Evolutionary conservation across 2,797 vertebrate genomes (phyloP).

Genomic region (Nyctalus aviator): DNA sequence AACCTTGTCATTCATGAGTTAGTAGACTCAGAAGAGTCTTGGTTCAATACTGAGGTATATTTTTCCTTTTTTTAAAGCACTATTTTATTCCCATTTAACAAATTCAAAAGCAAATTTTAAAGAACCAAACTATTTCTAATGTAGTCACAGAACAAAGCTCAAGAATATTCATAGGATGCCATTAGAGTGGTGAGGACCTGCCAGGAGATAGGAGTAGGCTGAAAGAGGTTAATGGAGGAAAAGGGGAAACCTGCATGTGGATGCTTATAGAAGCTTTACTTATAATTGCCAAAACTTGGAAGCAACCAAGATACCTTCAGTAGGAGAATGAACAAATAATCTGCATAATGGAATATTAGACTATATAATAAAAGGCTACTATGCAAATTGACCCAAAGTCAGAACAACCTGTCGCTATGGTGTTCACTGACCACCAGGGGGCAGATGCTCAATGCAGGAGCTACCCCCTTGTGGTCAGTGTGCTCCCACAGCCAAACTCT

Average conservation of each 20-base stretch:
- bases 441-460: no score
- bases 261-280: background rate
- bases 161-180: background rate
- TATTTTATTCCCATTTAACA: background rate
- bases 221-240: no score
- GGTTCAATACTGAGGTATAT: background rate
- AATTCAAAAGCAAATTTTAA: constrained; percentile 15
- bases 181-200: no score
- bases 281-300: background rate
- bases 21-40: background rate
- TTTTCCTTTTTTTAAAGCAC: background rate
- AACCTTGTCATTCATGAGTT: background rate
- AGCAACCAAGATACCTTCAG: background rate
- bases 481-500: no score
- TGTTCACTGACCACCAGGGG: no score
- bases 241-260: background rate
- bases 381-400: no score
- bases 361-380: no score
- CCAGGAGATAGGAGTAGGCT: no score
- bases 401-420: no score
- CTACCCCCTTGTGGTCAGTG: no score
- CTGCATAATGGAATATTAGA: background rate
- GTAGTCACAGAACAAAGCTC: background rate
- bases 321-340: background rate
- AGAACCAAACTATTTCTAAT: background rate